A percentile compares a stretch with the other conserved stretches of the same genome.
Evolutionary conservation across 53 echinoderm and acorn worm genomes (phyloP).

Genomic region (Apostichopus leukothele): DNA sequence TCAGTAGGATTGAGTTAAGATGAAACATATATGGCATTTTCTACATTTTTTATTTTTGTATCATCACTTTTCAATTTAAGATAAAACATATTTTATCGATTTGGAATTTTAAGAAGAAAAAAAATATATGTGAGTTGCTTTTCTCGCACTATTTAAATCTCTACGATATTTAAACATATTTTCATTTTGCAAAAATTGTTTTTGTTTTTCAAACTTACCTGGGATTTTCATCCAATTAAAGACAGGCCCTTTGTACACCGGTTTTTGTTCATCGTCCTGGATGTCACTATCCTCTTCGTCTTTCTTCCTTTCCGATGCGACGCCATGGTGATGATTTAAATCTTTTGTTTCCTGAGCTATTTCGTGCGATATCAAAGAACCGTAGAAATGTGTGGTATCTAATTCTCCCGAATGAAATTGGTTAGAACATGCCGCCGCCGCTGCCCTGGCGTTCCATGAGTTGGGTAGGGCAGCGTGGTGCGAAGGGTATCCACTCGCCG

Average conservation of each 20-base stretch:
- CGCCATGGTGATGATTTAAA: neutral
- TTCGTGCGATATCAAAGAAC: constrained; percentile 46
- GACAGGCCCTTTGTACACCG: constrained; percentile 87
- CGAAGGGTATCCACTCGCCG: constrained; percentile 63
- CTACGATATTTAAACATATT: no score
- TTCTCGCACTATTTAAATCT: no score
- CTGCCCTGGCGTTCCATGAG: constrained; percentile 41
- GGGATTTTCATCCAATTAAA: constrained; percentile 99
- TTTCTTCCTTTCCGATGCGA: constrained; percentile 25
- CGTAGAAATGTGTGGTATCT: constrained; percentile 42
- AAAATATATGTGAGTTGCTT: no score
- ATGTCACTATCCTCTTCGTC: constrained; percentile 39
- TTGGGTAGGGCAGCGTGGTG: constrained; percentile 61
- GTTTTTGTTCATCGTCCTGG: constrained; percentile 57
- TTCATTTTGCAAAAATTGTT: no score
- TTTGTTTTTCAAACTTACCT: constrained; percentile 58
- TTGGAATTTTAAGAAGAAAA: no score
- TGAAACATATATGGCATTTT: no score
- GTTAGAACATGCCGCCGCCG: constrained; percentile 44
- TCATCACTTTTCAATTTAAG: no score
- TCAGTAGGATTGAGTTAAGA: no score
- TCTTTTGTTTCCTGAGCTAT: constrained; percentile 54
- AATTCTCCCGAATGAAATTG: constrained; percentile 45
- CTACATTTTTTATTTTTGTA: no score
- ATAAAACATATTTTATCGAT: no score